Evolutionary conservation across 2,888 invertebrate species (phyloP).

Genomic region (Phalangium opilio): DNA sequence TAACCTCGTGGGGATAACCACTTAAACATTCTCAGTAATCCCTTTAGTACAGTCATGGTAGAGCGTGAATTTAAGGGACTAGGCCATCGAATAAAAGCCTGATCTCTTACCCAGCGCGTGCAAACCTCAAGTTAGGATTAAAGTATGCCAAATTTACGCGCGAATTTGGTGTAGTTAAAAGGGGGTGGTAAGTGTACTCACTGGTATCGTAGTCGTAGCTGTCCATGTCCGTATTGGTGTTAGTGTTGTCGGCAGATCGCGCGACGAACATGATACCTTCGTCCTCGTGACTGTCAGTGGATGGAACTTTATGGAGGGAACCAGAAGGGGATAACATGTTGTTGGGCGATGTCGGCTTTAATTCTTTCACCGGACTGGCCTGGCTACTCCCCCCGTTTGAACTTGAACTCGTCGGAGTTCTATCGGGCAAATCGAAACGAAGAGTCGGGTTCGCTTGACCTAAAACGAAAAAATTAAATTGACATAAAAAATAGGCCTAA

Average conservation of each 20-base stretch:
- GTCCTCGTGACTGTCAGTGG: constrained; percentile 8
- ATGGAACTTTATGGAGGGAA: constrained; percentile 12
- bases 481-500: too few relatives aligned
- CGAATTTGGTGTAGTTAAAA: neutral
- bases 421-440: constrained; percentile 10
- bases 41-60: too few relatives aligned
- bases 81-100: too few relatives aligned
- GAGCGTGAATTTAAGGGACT: too few relatives aligned
- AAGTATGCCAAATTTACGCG: too few relatives aligned
- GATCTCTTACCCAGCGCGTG: too few relatives aligned
- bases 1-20: too few relatives aligned
- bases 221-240: neutral
- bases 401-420: constrained; percentile 1
- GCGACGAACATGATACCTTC: constrained; percentile 6
- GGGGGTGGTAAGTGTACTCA: neutral
- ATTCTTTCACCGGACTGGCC: constrained; percentile 6
- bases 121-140: too few relatives aligned
- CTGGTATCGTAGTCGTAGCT: constrained; percentile 6
- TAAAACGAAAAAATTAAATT: neutral
- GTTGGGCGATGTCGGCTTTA: constrained; percentile 1
- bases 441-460: constrained; percentile 8
- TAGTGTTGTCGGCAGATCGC: constrained; percentile 1
- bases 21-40: too few relatives aligned
- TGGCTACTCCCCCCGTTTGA: neutral
- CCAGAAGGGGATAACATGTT: constrained; percentile 12